Evolutionary conservation across 2,113 vertebrate genomes (phyloP).

Genomic region (Progne subis): DNA sequence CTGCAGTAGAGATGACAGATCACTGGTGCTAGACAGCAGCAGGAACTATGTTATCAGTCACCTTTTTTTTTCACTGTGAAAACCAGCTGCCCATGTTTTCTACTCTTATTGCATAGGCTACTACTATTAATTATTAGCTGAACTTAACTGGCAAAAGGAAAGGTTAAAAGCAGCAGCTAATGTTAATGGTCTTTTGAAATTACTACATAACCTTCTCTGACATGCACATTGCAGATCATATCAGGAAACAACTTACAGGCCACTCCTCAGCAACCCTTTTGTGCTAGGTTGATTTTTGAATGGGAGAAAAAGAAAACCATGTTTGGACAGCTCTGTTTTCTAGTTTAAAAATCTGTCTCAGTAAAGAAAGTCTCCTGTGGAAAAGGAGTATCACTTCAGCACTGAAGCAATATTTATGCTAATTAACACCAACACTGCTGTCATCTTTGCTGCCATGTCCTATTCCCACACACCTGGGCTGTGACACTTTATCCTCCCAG

Average conservation of each 20-base stretch:
- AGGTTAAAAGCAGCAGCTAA: not conserved
- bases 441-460: not conserved
- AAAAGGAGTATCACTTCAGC: not conserved
- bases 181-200: not conserved
- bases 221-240: not conserved
- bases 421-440: not conserved
- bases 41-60: not conserved
- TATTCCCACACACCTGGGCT: not conserved
- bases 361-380: not conserved
- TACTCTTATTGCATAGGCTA: not conserved
- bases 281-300: not conserved
- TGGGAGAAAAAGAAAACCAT: not conserved
- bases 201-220: not conserved
- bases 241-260: not conserved
- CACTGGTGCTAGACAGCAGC: not conserved
- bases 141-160: not conserved
- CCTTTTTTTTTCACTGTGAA: not conserved
- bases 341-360: not conserved
- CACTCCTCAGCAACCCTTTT: not conserved
- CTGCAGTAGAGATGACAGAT: not conserved
- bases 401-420: not conserved
- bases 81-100: not conserved
- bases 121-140: not conserved
- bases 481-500: not conserved
- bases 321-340: not conserved